Base-by-base conservation (phyloP, 2,888 invertebrate genomes). In the Blastobasis lacticolella region DNA sequence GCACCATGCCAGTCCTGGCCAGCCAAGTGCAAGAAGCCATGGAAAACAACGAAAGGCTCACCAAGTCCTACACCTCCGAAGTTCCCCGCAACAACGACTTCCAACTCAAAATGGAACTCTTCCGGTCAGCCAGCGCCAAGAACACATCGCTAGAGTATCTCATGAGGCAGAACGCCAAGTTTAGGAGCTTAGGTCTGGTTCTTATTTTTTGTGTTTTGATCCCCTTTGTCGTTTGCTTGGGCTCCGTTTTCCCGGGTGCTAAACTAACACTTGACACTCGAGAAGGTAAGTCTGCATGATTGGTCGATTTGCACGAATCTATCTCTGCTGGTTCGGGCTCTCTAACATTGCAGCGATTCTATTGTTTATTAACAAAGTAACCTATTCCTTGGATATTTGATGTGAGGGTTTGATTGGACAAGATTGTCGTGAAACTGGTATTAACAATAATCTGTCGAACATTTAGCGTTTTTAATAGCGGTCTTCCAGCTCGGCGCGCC, bases 1-100 rank as follows among this genome's bases (percentile, higher is more conserved):
- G 90, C 60, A 94, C 94, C 0, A 93, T 94, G 89, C 94, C 94
- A 0, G 90, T 94, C 43, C 91, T 94, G 37, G 87, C 90, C 49
- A 92, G 93, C 62, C 93, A 94, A 77, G 91, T 94, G 10, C 86
- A 92, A 67, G 89, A 90, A 61, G 92, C 93, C 48, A 78, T 90
- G 85, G 88, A 85, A 51, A 82, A 85, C 58, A 86, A 91, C 64
- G 90, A 90, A 53, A 87, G 90, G 38, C 75, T 91, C 48, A 89
- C 89, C 46, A 88, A 86, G 53, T 87, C 87, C 5, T 61, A 85
- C 50, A 86, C 83, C 0, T 80, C 84, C 63, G 84, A 85, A 52
- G 77, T 84, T 46, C 86, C 86, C 46, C 78, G 83, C 51, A 79
- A 78, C 61, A 67, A 79, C 7, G 83, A 83, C 61, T 88, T 88